phyloP scores from a whole-genome alignment of 2,797 vertebrate genomes.

The Antennarius maculatus region DNA sequence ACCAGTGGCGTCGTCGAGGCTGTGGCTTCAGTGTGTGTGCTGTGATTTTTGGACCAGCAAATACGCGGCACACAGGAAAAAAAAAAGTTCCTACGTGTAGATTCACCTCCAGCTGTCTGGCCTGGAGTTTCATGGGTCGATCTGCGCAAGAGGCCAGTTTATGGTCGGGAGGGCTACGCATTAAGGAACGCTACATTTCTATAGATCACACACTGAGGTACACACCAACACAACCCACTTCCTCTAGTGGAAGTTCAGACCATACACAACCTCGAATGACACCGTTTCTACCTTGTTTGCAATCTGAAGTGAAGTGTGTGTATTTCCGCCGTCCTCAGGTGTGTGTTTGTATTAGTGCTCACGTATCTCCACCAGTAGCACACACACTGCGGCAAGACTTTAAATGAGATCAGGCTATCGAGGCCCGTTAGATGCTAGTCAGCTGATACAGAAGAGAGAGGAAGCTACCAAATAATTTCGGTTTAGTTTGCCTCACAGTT shows the following conservation, averaged over 20 bases:
- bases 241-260: conserved; percentile 56
- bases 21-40: conserved; percentile 29
- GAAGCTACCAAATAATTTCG: no score
- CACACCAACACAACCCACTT: conserved; percentile 32
- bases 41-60: conserved; percentile 49
- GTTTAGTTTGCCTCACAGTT: conserved; percentile 20
- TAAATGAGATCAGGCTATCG: conserved; percentile 39
- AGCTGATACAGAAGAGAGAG: no score
- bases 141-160: conserved; percentile 44
- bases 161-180: conserved; percentile 50
- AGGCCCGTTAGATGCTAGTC: no score
- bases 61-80: conserved; percentile 30
- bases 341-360: conserved; percentile 37
- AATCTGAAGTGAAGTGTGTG: conserved; percentile 45
- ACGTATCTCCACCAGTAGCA: conserved; percentile 19
- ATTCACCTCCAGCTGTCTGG: conserved; percentile 51
- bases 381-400: no score
- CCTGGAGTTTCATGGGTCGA: conserved; percentile 20
- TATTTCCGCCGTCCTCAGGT: conserved; percentile 45
- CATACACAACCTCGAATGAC: conserved; percentile 45
- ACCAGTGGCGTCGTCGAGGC: conserved; percentile 50
- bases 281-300: conserved; percentile 45
- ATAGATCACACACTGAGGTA: conserved; percentile 8
- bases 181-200: conserved; percentile 52
- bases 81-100: conserved; percentile 47